Evolutionary conservation across 2,888 invertebrate species (phyloP).

Genomic region (Stenichneumon culpator): DNA sequence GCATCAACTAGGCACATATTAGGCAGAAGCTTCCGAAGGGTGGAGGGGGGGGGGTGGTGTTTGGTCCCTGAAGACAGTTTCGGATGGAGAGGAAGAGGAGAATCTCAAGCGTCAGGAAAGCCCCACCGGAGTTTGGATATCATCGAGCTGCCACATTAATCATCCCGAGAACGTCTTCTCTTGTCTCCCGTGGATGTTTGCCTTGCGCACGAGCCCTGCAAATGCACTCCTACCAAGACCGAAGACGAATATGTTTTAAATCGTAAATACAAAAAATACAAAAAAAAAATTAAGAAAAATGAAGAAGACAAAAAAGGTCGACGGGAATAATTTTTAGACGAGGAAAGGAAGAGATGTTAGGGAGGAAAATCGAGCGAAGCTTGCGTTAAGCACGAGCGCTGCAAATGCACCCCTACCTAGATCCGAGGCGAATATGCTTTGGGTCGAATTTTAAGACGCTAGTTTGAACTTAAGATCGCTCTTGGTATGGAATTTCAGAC

Average conservation of each 20-base stretch:
- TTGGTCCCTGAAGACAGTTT: conserved; percentile 20
- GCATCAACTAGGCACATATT: conserved; percentile 47
- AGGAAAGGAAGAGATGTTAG: not conserved
- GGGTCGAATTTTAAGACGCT: no score
- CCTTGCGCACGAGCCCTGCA: conserved; percentile 26
- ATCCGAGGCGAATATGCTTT: not conserved
- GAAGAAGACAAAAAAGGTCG: not conserved
- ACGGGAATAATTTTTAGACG: not conserved
- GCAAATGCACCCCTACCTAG: conserved; percentile 6
- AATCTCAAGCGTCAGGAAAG: conserved; percentile 28
- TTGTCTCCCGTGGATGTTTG: conserved; percentile 38
- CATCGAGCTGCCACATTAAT: conserved; percentile 74
- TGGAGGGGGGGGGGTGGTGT: not conserved
- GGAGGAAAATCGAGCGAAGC: not conserved
- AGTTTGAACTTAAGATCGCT: no score
- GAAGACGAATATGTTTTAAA: not conserved
- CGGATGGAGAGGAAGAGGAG: conserved; percentile 20
- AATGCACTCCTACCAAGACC: conserved; percentile 3
- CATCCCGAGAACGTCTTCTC: conserved; percentile 61
- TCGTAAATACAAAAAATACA: not conserved
- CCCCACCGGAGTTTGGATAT: conserved; percentile 62
- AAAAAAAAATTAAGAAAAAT: not conserved
- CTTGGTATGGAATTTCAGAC: no score
- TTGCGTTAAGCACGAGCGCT: conserved; percentile 32
- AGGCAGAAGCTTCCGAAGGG: conserved; percentile 14